These are phyloP conservation scores for Dioctria linearis DNA, from an alignment of 2,888 invertebrate genomes.

Conservation along the genomic window DNA sequence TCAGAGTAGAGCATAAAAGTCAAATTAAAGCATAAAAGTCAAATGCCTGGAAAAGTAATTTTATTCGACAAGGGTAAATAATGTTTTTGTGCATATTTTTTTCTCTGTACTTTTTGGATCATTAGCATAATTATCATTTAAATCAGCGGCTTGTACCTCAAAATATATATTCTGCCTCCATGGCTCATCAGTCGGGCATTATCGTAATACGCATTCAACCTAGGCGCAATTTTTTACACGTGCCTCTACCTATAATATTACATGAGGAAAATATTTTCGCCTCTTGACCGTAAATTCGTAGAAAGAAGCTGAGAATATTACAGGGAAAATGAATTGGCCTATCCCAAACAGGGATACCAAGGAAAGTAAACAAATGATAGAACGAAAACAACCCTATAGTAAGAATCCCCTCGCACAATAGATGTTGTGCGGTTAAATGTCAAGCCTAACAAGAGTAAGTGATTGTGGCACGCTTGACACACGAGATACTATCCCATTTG, in stretches of 20 bases:
- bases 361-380: constrained; percentile 35
- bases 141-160: constrained; percentile 24
- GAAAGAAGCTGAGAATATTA: neutral
- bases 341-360: constrained; percentile 22
- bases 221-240: constrained; percentile 42
- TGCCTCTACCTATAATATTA: constrained; percentile 6
- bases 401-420: constrained; percentile 1
- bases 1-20: constrained; percentile 23
- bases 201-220: neutral
- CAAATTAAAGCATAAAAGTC: constrained; percentile 30
- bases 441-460: constrained; percentile 14
- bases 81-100: constrained; percentile 20
- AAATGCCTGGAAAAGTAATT: constrained; percentile 36
- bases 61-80: neutral
- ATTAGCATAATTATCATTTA: constrained; percentile 52
- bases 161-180: neutral
- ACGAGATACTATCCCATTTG: constrained; percentile 49
- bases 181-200: neutral
- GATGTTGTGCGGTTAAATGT: constrained; percentile 6
- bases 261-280: constrained; percentile 36
- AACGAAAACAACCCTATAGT: constrained; percentile 6
- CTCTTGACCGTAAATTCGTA: constrained; percentile 37
- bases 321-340: constrained; percentile 29
- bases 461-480: constrained; percentile 33
- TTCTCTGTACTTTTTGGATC: constrained; percentile 8